A percentile compares a stretch with the other conserved stretches of the same genome.
phyloP scores from a whole-genome alignment of 2,113 vertebrate genomes.

The Pogonocichla stellata region DNA sequence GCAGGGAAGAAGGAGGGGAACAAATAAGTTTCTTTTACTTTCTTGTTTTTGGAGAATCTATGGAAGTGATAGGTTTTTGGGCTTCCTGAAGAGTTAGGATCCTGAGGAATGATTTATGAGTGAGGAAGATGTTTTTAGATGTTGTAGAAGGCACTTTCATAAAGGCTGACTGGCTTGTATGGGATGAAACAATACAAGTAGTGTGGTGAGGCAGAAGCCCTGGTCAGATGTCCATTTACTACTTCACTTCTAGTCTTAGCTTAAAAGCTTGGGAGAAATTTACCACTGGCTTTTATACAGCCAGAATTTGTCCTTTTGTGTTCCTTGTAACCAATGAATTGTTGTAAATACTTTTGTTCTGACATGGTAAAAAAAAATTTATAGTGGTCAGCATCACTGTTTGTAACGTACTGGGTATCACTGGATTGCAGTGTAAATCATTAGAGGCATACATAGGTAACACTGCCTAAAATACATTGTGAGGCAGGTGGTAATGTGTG shows the following conservation, averaged over 20 bases:
- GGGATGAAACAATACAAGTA: neutral
- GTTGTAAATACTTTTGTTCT: neutral
- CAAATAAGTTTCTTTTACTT: neutral
- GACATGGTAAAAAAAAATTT: neutral
- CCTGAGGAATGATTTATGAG: neutral
- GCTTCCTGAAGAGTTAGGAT: neutral
- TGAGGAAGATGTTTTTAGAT: neutral
- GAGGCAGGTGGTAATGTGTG: neutral
- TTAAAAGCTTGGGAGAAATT: neutral
- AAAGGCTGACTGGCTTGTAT: neutral
- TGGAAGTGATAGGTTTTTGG: neutral
- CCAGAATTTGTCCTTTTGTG: neutral
- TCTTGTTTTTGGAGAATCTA: neutral
- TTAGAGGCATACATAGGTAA: neutral
- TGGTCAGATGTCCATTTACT: neutral
- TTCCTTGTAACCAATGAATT: neutral
- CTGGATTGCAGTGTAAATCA: neutral
- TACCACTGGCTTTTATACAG: neutral
- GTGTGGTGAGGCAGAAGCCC: neutral
- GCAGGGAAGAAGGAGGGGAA: neutral
- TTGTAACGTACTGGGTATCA: neutral
- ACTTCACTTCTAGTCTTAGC: neutral
- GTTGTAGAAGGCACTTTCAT: neutral
- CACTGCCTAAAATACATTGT: neutral
- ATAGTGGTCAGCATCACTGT: neutral